Conservation (phyloP, 2,797 vertebrate species). For the Lutjanus campechanus region DNA sequence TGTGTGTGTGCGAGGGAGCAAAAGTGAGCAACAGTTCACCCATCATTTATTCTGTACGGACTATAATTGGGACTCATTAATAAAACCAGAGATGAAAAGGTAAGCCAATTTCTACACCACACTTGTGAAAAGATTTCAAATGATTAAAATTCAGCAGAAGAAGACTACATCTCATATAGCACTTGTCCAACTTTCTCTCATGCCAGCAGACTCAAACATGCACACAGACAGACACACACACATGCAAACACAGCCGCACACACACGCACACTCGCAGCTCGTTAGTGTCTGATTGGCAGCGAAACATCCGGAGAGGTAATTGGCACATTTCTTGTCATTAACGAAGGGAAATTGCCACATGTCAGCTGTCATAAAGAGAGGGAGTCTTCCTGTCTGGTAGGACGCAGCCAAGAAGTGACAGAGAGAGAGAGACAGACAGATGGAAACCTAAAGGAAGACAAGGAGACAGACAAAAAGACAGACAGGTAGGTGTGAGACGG, state of each 20-base stretch:
- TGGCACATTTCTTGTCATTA: slow-evolving; percentile 96
- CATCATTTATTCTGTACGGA: slow-evolving; percentile 55
- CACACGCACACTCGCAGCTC: slow-evolving; percentile 86
- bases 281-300: slow-evolving; percentile 93
- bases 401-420: slow-evolving; percentile 60
- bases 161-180: slow-evolving; percentile 34
- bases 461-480: slow-evolving; percentile 11
- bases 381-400: slow-evolving; percentile 51
- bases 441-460: slow-evolving; percentile 24
- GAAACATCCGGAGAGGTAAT: slow-evolving; percentile 93
- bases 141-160: slow-evolving; percentile 48
- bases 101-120: slow-evolving; percentile 39
- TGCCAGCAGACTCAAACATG: slow-evolving; percentile 42
- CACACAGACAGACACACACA: slow-evolving; percentile 49
- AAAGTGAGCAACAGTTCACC: slow-evolving; percentile 70
- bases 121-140: slow-evolving; percentile 40
- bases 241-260: slow-evolving; percentile 80
- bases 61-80: slow-evolving; percentile 76
- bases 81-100: slow-evolving; percentile 65
- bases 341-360: slow-evolving; percentile 91
- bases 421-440: slow-evolving; percentile 32
- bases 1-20: slow-evolving; percentile 25
- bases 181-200: slow-evolving; percentile 53
- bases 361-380: slow-evolving; percentile 84
- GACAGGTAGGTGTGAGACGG: slow-evolving; percentile 19